phyloP scores from a whole-genome alignment of 2,888 invertebrate species.

The Brachynemurus nebulosus region DNA sequence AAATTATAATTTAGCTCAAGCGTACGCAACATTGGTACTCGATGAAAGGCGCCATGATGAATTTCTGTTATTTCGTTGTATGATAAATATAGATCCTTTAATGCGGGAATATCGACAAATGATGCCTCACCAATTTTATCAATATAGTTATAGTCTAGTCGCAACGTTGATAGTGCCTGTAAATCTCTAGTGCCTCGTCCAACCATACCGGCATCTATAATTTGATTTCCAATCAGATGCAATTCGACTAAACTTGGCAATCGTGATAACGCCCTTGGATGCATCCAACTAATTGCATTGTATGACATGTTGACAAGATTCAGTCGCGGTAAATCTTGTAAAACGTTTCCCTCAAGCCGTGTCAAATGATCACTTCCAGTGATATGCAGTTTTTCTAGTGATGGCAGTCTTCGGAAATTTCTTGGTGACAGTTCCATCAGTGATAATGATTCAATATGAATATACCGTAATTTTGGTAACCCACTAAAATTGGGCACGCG shows the following conservation, averaged over 20 bases:
- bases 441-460: conserved; percentile 56
- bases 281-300: conserved; percentile 63
- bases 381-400: conserved; percentile 59
- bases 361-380: conserved; percentile 52
- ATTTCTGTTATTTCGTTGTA: conserved; percentile 62
- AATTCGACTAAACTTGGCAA: conserved; percentile 58
- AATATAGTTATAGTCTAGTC: conserved; percentile 58
- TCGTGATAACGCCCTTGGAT: conserved; percentile 59
- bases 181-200: conserved; percentile 65
- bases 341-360: conserved; percentile 55
- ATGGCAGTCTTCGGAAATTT: conserved; percentile 55
- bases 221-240: conserved; percentile 54
- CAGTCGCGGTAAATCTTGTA: conserved; percentile 53
- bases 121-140: conserved; percentile 59
- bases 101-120: conserved; percentile 60
- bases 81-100: conserved; percentile 52
- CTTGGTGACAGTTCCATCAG: conserved; percentile 50
- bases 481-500: conserved; percentile 60
- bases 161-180: conserved; percentile 52
- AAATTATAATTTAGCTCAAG: conserved; percentile 66
- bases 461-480: conserved; percentile 54
- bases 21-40: conserved; percentile 55
- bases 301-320: conserved; percentile 58
- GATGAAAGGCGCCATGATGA: conserved; percentile 66
- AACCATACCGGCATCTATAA: conserved; percentile 67